Evolutionary conservation across 1,140 invertebrate genomes (phyloP).

Genomic region (Leptinotarsa texana): DNA sequence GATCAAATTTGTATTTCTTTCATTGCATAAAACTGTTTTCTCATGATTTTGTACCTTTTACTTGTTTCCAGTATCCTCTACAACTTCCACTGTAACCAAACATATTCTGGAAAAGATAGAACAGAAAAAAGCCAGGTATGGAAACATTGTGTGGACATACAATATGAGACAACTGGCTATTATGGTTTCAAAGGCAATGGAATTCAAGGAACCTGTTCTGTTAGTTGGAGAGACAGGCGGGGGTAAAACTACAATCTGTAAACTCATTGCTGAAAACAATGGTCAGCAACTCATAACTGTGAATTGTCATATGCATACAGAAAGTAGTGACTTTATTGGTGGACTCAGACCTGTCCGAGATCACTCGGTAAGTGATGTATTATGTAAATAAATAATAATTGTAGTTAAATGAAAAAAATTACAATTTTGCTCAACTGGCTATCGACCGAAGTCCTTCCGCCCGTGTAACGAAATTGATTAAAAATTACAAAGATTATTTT

Average conservation of each 20-base stretch:
- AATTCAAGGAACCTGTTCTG: conserved; percentile 92
- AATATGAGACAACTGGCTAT: conserved; percentile 90
- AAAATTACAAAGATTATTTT: no score
- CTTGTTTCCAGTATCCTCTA: conserved; percentile 59
- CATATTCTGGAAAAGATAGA: conserved; percentile 71
- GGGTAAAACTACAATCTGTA: conserved; percentile 97
- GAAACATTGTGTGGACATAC: conserved; percentile 92
- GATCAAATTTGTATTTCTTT: background rate
- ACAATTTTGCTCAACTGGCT: no score
- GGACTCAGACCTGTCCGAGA: conserved; percentile 88
- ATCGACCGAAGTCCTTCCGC: no score
- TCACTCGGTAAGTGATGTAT: conserved; percentile 47
- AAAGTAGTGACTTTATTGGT: conserved; percentile 96
- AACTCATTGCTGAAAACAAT: conserved; percentile 77
- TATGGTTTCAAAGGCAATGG: conserved; percentile 86
- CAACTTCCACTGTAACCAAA: conserved; percentile 78
- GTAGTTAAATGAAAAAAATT: no score
- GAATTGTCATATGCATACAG: conserved; percentile 99
- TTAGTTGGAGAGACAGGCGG: conserved; percentile 98
- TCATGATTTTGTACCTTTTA: background rate
- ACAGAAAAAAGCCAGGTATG: conserved; percentile 63
- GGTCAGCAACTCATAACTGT: conserved; percentile 73
- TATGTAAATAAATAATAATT: no score
- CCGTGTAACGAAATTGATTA: no score
- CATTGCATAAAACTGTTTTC: background rate